A percentile compares a stretch with the other conserved stretches of the same genome.
Evolutionary conservation across 1,140 invertebrate species (phyloP).

Genomic region (Pseudomyrmex dendroicus): DNA sequence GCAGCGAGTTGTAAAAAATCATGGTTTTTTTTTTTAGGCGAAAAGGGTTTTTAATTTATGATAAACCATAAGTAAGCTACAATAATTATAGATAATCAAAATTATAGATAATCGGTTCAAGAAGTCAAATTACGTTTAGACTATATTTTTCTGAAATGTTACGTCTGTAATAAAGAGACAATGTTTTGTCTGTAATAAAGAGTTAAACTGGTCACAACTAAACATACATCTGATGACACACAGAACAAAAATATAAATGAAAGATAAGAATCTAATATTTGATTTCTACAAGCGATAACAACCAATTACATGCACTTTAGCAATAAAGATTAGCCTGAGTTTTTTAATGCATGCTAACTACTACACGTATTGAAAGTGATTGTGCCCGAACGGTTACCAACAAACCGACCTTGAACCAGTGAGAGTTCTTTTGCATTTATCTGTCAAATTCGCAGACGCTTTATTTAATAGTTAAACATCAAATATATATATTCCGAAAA

Average conservation of each 20-base stretch:
- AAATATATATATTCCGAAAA: neutral
- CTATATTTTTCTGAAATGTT: too few species aligned
- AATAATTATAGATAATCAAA: neutral
- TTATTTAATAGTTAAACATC: neutral
- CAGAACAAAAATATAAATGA: too few species aligned
- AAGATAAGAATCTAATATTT: too few species aligned
- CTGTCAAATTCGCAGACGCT: neutral
- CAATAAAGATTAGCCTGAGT: neutral
- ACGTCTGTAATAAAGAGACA: too few species aligned
- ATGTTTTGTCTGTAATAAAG: too few species aligned
- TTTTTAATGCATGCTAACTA: slow-evolving; percentile 28
- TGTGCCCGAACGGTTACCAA: neutral
- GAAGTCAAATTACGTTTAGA: neutral
- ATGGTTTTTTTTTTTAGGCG: neutral
- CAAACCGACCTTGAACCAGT: slow-evolving; percentile 53
- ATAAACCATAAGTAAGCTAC: neutral
- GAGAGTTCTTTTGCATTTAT: neutral
- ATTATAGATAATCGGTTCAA: neutral
- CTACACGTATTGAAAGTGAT: slow-evolving; percentile 4
- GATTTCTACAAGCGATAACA: neutral
- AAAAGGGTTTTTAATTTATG: neutral
- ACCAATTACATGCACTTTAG: slow-evolving; percentile 22
- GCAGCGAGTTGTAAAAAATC: neutral
- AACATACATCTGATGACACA: too few species aligned
- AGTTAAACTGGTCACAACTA: too few species aligned